Evolutionary conservation across 2,797 vertebrate genomes (phyloP), one percentile per base, ranked within the genome.

Genomic region (Brachyalestes nurse): DNA sequence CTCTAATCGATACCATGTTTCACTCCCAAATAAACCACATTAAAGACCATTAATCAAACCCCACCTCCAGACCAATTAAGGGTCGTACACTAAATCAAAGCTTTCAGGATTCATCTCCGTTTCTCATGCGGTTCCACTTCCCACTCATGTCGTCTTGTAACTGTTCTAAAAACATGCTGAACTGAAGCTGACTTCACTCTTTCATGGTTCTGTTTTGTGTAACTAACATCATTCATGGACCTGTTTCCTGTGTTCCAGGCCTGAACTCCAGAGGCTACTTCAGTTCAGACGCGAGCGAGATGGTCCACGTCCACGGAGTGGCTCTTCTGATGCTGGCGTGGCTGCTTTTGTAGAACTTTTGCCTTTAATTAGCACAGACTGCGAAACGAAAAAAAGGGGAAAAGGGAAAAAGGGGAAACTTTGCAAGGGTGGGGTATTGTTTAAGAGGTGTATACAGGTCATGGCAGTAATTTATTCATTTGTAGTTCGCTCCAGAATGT

Each of bases 211-310:
- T 2, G 34, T 38, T 62, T 0, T 3, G 57, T 1, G 25, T 42
- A 61, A 10, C 4, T 4, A 34, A 64, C 7, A 49, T 64, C 8
- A 38, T 76, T 61, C 19, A 25, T 42, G 12, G 40, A 34, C 67
- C 23, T 42, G 6, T 73, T 34, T 79, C 16, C 28, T 60, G 17
- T 78, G 75, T 87, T 82, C 23, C 75, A 94, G 93, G 93, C 91
- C 91, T 94, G 58, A 94, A 93, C 85, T 94, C 94, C 60, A 87
- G 88, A 21, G 91, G 92, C 77, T 86, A 64, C 78, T 72, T 83
- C 76, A 73, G 62, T 77, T 82, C 77, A 70, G 72, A 80, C 83
- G 86, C 86, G 62, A 66, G 83, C 70, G 89, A 84, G 76, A 90
- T 87, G 75, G 61, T 78, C 45, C 72, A 70, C 72, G 61, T 85